Evolutionary conservation across 2,113 vertebrate species (phyloP), one percentile per base, ranked within the genome.

Genomic region (Poecilia latipinna): DNA sequence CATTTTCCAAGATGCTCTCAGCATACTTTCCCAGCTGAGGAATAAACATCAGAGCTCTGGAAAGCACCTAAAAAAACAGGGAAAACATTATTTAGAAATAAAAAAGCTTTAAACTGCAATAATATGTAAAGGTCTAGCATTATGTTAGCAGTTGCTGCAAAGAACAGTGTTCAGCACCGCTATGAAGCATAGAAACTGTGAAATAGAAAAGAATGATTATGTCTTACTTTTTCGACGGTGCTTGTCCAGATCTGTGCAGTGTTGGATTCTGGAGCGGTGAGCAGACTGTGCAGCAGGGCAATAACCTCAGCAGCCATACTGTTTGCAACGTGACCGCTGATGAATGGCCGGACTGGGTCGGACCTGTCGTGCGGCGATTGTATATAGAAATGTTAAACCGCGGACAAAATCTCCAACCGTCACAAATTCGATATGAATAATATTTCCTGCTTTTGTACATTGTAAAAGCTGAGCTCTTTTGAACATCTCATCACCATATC

Each of bases 261-360:
- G 68, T 96, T 99, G 61, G 97, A 98, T 82, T 99, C 98, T 0
- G 98, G 98, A 0, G 98, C 98, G 82, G 97, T 99, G 32, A 99
- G 93, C 71, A 99, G 93, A 88, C 97, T 97, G 51, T 99, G 98
- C 0, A 99, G 94, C 89, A 99, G 88, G 74, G 97, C 98, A 0
- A 99, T 99, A 75, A 99, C 97, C 89, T 99, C 98, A 1, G 98
- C 97, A 3, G 98, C 98, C 98, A 99, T 99, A 89, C 98, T 99
- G 92, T 99, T 99, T 4, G 98, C 98, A 37, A 99, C 98, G 0
- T 99, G 98, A 28, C 98, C 98, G 1, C 98, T 99, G 89, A 99
- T 99, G 84, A 99, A 99, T 0, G 98, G 97, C 61, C 98, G 93
- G 32, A 99, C 96, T 0, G 98, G 98, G 70, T 99, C 98, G 0